Conservation (phyloP, 2,888 invertebrate genomes). For the Venusia cambrica region DNA sequence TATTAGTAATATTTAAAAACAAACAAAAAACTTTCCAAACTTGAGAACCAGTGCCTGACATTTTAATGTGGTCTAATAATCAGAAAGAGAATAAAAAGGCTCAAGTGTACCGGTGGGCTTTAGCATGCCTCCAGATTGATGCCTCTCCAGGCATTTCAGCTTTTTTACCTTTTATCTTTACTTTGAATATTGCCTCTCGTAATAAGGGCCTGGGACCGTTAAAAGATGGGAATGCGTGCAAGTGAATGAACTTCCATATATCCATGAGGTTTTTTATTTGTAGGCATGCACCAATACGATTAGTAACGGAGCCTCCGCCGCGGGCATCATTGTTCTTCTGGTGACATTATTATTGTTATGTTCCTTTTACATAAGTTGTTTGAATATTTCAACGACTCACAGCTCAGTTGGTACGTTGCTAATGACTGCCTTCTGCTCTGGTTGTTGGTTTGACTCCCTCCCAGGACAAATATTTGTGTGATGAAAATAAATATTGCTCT, state of each 20-base stretch:
- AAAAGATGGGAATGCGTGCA: conserved; percentile 50
- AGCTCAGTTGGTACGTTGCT: too few relatives aligned
- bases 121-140: conserved; percentile 72
- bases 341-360: too few relatives aligned
- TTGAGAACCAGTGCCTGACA: conserved; percentile 56
- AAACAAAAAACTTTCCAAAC: conserved; percentile 39
- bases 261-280: conserved; percentile 38
- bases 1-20: too few relatives aligned
- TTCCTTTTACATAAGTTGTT: too few relatives aligned
- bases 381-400: too few relatives aligned
- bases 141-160: conserved; percentile 51
- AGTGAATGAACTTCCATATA: conserved; percentile 60
- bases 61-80: conserved; percentile 79
- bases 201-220: conserved; percentile 67
- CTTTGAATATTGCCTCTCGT: conserved; percentile 69
- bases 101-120: conserved; percentile 71
- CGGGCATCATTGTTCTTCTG: too few relatives aligned
- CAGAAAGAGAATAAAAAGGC: conserved; percentile 64
- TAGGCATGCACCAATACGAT: conserved; percentile 8
- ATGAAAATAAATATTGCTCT: too few relatives aligned
- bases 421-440: too few relatives aligned
- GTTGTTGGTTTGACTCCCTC: too few relatives aligned
- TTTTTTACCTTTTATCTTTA: conserved; percentile 66
- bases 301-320: conserved; percentile 6
- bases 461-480: too few relatives aligned